Evolutionary conservation across 2,888 invertebrate genomes (phyloP).

Genomic region (Leucoptera coffeella): DNA sequence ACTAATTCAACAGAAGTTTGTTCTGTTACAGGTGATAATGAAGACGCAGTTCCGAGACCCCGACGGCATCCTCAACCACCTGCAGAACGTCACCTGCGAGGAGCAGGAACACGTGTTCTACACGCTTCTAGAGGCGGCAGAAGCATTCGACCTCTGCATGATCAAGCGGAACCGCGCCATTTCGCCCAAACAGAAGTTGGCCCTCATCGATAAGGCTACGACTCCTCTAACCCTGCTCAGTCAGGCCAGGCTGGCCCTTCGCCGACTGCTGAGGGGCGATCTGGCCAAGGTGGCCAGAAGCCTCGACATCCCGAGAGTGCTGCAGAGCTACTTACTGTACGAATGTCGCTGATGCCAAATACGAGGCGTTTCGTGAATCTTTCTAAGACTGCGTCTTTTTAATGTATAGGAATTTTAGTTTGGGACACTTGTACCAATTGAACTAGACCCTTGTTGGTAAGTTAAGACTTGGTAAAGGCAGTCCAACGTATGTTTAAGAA

Average conservation of each 20-base stretch:
- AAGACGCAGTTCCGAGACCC: constrained; percentile 81
- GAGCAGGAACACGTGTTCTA: constrained; percentile 53
- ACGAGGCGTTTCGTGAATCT: too few relatives aligned
- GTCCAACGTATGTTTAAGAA: too few relatives aligned
- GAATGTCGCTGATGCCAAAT: too few relatives aligned
- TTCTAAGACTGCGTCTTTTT: too few relatives aligned
- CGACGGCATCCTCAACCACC: constrained; percentile 73
- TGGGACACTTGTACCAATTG: too few relatives aligned
- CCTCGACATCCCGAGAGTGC: too few relatives aligned
- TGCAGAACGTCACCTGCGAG: constrained; percentile 57
- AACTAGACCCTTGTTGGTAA: too few relatives aligned
- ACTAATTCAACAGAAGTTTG: too few relatives aligned
- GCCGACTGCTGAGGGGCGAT: constrained; percentile 51
- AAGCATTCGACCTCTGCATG: constrained; percentile 74
- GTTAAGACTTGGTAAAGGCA: too few relatives aligned
- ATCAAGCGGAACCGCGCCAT: constrained; percentile 66
- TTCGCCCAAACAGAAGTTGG: constrained; percentile 58
- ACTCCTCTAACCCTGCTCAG: constrained; percentile 62
- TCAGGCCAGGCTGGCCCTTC: constrained; percentile 56
- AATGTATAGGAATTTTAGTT: too few relatives aligned
- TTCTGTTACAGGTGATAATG: constrained; percentile 58
- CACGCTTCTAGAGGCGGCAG: constrained; percentile 65
- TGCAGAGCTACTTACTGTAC: too few relatives aligned
- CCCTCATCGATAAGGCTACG: constrained; percentile 59
- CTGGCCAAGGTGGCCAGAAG: constrained; percentile 50